phyloP scores from a whole-genome alignment of 2,113 vertebrate species.

The Oncorhynchus kisutch region DNA sequence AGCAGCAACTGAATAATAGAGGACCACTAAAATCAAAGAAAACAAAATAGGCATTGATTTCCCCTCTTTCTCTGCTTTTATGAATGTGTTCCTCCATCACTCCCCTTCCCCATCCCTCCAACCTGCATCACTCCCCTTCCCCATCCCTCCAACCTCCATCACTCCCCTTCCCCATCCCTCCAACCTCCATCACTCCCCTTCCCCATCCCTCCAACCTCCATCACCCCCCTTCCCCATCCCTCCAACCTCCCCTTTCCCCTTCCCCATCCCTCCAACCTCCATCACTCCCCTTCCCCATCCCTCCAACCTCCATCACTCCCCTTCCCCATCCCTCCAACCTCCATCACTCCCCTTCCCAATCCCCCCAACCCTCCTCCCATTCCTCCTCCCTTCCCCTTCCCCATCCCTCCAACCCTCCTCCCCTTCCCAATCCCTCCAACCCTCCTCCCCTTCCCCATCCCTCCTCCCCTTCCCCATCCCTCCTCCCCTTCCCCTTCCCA shows the following conservation, averaged over 20 bases:
- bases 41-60: slow-evolving; percentile 71
- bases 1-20: slow-evolving; percentile 48
- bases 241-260: not conserved
- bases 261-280: not conserved
- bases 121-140: slow-evolving; percentile 20
- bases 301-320: no score
- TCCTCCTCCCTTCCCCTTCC: no score
- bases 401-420: no score
- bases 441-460: no score
- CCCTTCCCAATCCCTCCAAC: no score
- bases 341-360: no score
- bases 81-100: slow-evolving; percentile 51
- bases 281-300: no score
- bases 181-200: slow-evolving; percentile 43
- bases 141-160: slow-evolving; percentile 13
- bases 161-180: slow-evolving; percentile 60
- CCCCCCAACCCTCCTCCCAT: no score
- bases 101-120: not conserved
- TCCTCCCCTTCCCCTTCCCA: no score
- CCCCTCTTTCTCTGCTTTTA: slow-evolving; percentile 47
- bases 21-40: slow-evolving; percentile 52
- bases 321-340: no score
- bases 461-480: no score
- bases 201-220: not conserved
- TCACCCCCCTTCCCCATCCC: not conserved